Base-by-base conservation (phyloP, 1,140 invertebrate genomes). In the Drosophila novamexicana region DNA sequence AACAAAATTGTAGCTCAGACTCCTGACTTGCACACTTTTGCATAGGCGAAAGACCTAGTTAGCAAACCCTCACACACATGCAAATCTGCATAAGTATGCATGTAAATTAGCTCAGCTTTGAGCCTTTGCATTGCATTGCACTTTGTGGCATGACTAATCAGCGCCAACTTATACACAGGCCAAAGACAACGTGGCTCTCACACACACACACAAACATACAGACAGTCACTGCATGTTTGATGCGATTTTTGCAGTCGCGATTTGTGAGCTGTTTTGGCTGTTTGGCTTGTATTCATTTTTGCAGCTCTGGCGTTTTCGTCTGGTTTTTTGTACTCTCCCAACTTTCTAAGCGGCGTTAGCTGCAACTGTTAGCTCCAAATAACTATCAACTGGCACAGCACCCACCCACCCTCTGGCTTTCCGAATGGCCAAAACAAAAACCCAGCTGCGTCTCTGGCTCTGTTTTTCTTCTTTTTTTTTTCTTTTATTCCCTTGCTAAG, bases 111-210 rank as follows among this genome's bases (percentile, higher is more conserved):
- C 72, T 77, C 79, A 83, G 64, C 84, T 86, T 85, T 77, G 67
- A 58, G 63, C 18, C 72, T 65, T 54, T 52, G 52, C 62, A 34
- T 58, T 52, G 22, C 67, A 42, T 47, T 77, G 81, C 82, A 85
- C 78, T 88, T 84, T 79, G 67, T 67, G 65, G 79, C 76, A 88
- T 86, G 82, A 86, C 76, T 86, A 86, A 86, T 88, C 81, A 79
- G 67, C 42, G 64, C 39, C 68, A 57, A 18, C 63, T 69, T 61
- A 77, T 57, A 71, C n/a, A 54, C 5, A 18, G 6, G 9, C 18
- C 70, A 56, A 75, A 79, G 59, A 44, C 63, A 64, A 69, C 47
- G 54, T 29, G 34, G 16, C 58, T 53, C 10, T 59, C 58, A 65
- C 10, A 53, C 18, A 54, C 14, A 53, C 57, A 72, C 45, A 63